phyloP scores from a whole-genome alignment of 92 coral and sea anemone species.

The Virgularia gustaviana region DNA sequence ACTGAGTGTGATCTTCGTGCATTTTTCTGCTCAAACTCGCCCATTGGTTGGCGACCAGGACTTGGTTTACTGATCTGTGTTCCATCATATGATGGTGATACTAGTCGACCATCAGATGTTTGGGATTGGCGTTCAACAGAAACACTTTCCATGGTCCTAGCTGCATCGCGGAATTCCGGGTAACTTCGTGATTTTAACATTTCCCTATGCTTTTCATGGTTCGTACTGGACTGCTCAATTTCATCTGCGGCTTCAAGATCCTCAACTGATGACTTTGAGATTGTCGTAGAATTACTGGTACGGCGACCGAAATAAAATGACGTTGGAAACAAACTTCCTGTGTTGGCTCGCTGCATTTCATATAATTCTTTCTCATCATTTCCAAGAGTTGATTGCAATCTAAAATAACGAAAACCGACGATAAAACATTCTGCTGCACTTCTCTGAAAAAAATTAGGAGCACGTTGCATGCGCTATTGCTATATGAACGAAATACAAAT shows the following conservation, averaged over 20 bases:
- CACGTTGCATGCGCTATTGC: no score
- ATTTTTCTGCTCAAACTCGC: neutral
- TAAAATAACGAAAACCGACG: neutral
- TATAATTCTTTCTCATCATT: conserved; percentile 24
- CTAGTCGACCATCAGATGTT: neutral
- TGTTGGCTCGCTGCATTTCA: conserved; percentile 19
- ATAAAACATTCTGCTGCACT: no score
- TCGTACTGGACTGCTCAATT: neutral
- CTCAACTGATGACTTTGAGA: neutral
- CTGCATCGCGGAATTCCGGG: conserved; percentile 22
- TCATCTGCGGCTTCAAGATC: neutral
- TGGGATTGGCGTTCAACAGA: neutral
- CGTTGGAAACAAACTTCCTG: conserved; percentile 30
- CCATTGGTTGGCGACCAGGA: neutral
- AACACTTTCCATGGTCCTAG: conserved; percentile 1
- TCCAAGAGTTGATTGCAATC: conserved; percentile 23
- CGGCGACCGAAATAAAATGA: neutral
- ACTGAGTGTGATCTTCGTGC: conserved; percentile 18
- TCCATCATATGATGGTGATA: neutral
- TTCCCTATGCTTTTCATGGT: neutral
- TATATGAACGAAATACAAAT: no score
- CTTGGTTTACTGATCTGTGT: neutral
- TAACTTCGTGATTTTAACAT: conserved; percentile 12
- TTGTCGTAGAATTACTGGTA: neutral
- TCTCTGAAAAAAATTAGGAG: no score